Evolutionary conservation across 2,113 vertebrate genomes (phyloP).

Genomic region (Dryoscopus gambensis): DNA sequence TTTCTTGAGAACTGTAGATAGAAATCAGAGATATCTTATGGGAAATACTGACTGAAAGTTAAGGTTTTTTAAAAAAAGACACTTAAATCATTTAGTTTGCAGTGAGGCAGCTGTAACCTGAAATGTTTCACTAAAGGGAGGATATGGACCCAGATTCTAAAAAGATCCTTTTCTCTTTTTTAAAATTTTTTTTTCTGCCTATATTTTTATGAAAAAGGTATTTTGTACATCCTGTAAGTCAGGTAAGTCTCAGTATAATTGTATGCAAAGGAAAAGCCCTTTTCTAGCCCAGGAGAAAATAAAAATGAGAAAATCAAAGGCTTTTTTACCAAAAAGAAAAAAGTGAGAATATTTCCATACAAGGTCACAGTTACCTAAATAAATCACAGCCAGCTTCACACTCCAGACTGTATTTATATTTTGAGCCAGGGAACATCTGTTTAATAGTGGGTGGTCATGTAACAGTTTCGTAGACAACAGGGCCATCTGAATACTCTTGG

Average conservation of each 20-base stretch:
- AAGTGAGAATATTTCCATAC: conserved; percentile 28
- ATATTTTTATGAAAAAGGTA: background rate
- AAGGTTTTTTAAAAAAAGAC: background rate
- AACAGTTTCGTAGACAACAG: conserved; percentile 34
- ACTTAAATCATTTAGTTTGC: background rate
- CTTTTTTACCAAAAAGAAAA: background rate
- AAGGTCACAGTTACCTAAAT: conserved; percentile 63
- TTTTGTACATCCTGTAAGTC: background rate
- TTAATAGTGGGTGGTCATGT: conserved; percentile 61
- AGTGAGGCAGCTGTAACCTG: background rate
- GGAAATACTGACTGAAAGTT: background rate
- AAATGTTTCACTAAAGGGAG: background rate
- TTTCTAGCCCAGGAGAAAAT: background rate
- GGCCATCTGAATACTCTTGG: background rate
- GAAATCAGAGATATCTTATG: background rate
- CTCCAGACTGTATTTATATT: conserved; percentile 58
- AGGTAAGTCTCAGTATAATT: conserved; percentile 29
- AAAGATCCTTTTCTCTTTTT: background rate
- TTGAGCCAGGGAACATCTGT: conserved; percentile 59
- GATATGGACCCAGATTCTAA: background rate
- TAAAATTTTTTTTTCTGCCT: background rate
- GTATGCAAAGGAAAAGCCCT: background rate
- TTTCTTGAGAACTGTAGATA: background rate
- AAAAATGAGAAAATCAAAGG: conserved; percentile 2
- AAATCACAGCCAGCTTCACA: conserved; percentile 54